Percentiles rank a stretch among this genome's conserved stretches.
These are phyloP conservation scores for Pandemis cinnamomeana DNA, from an alignment of 2,888 invertebrate species.

Conservation along the genomic window DNA sequence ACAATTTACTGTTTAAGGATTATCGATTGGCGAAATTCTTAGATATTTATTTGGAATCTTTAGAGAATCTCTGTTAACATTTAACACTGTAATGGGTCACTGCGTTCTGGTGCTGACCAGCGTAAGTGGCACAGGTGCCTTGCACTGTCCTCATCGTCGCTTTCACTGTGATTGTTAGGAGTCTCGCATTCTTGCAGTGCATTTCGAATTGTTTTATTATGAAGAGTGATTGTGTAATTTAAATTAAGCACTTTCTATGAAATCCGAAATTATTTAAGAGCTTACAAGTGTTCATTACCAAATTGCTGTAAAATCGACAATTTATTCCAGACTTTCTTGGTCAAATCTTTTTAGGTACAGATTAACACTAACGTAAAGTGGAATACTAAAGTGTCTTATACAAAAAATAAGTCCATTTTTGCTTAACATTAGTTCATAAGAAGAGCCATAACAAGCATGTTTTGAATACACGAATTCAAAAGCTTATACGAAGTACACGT, in stretches of 20 bases:
- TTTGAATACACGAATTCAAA: constrained; percentile 73
- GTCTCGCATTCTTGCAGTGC: constrained; percentile 65
- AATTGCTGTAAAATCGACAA: constrained; percentile 41
- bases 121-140: constrained; percentile 58
- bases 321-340: constrained; percentile 29
- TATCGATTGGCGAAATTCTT: constrained; percentile 67
- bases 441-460: constrained; percentile 73
- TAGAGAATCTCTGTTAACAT: constrained; percentile 78
- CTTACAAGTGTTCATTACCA: constrained; percentile 66
- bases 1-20: constrained; percentile 71
- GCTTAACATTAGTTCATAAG: constrained; percentile 68
- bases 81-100: constrained; percentile 60
- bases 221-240: constrained; percentile 35
- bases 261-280: constrained; percentile 49
- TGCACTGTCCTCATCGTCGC: constrained; percentile 63
- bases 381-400: constrained; percentile 65
- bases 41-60: constrained; percentile 78
- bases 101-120: constrained; percentile 56
- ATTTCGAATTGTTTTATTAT: constrained; percentile 63
- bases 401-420: constrained; percentile 64
- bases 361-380: constrained; percentile 50
- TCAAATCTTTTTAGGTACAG: constrained; percentile 18
- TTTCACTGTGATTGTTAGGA: constrained; percentile 71
- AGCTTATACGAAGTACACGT: constrained; percentile 79
- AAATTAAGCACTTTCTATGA: constrained; percentile 35